phyloP scores from a whole-genome alignment of 2,113 vertebrate species.

The Salvator merianae region DNA sequence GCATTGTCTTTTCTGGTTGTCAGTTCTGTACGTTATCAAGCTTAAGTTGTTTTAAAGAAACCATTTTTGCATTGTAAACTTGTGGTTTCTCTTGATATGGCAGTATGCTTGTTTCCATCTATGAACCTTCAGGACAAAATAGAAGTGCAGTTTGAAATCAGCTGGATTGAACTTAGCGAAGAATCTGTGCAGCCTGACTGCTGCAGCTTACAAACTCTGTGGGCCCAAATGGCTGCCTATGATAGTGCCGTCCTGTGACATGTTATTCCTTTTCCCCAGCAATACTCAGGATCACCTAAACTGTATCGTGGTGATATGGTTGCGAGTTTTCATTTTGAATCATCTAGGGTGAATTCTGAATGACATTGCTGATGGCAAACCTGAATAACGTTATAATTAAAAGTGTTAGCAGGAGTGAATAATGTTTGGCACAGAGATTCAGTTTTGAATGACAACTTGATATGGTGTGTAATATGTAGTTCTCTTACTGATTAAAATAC shows the following conservation, averaged over 20 bases:
- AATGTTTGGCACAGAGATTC: background rate
- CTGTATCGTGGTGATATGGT: background rate
- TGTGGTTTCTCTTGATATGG: slow-evolving; percentile 33
- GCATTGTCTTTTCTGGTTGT: slow-evolving; percentile 47
- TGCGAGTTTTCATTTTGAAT: background rate
- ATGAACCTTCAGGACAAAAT: slow-evolving; percentile 52
- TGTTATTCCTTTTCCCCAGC: background rate
- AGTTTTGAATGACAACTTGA: background rate
- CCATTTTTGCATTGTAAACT: slow-evolving; percentile 58
- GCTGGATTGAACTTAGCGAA: slow-evolving; percentile 48
- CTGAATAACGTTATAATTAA: background rate
- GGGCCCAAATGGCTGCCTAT: background rate
- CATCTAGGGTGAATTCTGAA: background rate
- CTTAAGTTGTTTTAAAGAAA: slow-evolving; percentile 44
- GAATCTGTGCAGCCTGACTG: slow-evolving; percentile 47
- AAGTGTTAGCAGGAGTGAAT: background rate
- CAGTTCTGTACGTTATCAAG: slow-evolving; percentile 61
- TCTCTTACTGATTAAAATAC: slow-evolving; percentile 33
- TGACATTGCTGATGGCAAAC: background rate
- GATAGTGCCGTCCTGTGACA: background rate
- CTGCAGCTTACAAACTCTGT: slow-evolving; percentile 1
- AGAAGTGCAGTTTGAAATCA: slow-evolving; percentile 27
- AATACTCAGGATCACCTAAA: background rate
- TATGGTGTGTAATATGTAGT: background rate
- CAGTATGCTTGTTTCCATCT: slow-evolving; percentile 44